Evolutionary conservation across 2,888 invertebrate species (phyloP).

Genomic region (Idaea dimidiata): DNA sequence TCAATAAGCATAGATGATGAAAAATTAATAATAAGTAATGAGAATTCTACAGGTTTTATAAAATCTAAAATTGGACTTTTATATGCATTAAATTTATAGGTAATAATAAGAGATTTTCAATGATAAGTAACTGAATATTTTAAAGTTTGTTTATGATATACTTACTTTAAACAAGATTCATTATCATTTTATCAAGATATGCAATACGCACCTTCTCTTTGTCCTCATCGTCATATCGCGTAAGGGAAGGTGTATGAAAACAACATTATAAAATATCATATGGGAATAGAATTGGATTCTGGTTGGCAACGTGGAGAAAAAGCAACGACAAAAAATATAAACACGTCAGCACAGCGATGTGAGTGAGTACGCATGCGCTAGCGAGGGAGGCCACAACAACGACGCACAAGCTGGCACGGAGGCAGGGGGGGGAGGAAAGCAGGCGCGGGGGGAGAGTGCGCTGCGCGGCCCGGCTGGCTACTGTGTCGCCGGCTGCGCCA

Average conservation of each 20-base stretch:
- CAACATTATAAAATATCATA: slow-evolving; percentile 1
- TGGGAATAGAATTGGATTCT: slow-evolving; percentile 15
- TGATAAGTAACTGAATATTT: not conserved
- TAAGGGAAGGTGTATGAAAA: not conserved
- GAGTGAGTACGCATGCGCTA: slow-evolving; percentile 70
- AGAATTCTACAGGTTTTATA: not conserved
- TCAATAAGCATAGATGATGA: not conserved
- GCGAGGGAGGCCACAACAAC: slow-evolving; percentile 62
- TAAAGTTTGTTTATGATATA: no score
- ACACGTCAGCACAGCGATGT: slow-evolving; percentile 72
- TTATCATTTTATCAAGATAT: not conserved
- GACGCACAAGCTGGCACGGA: slow-evolving; percentile 41
- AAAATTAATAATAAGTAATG: not conserved
- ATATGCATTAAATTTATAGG: not conserved
- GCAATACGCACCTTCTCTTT: not conserved
- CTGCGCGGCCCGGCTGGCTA: slow-evolving; percentile 34
- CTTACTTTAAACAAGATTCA: not conserved
- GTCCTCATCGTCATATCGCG: not conserved
- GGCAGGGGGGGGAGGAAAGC: slow-evolving; percentile 40
- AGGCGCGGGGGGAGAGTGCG: slow-evolving; percentile 41
- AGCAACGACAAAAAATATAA: slow-evolving; percentile 70
- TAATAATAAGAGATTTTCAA: not conserved
- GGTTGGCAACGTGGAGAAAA: slow-evolving; percentile 48
- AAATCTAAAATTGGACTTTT: not conserved
- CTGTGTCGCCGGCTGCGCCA: slow-evolving; percentile 51